phyloP scores from a whole-genome alignment of 2,888 invertebrate species.

The Leptodirus hochenwartii region DNA sequence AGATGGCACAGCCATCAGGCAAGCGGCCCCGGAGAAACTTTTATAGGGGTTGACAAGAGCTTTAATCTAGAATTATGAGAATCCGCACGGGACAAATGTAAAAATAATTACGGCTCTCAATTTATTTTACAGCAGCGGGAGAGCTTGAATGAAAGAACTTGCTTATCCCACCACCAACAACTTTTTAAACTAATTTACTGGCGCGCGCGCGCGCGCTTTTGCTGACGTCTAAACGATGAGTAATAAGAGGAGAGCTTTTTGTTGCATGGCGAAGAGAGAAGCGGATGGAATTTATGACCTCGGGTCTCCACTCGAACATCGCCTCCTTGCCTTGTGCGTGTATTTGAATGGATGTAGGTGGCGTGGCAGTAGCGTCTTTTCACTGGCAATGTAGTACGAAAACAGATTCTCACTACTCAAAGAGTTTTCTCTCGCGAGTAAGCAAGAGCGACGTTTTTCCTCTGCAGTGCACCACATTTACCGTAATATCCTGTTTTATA shows the following conservation, averaged over 20 bases:
- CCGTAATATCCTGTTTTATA: slow-evolving; percentile 17
- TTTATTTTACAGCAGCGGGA: slow-evolving; percentile 18
- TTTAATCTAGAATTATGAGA: slow-evolving; percentile 15
- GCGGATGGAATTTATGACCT: slow-evolving; percentile 15
- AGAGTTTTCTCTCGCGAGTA: no score
- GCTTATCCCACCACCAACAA: no score
- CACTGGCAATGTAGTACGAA: no score
- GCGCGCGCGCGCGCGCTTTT: no score
- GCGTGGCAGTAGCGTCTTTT: no score
- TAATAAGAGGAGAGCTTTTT: slow-evolving; percentile 19
- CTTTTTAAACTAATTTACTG: slow-evolving; percentile 20
- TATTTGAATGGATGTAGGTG: no score
- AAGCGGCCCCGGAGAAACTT: no score
- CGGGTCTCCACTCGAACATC: slow-evolving; percentile 9
- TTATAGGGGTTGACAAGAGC: slow-evolving; percentile 13
- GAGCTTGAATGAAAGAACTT: no score
- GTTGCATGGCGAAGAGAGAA: slow-evolving; percentile 18
- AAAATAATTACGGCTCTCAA: slow-evolving; percentile 20
- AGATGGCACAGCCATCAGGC: no score
- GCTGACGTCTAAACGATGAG: slow-evolving; percentile 17
- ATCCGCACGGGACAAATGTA: slow-evolving; percentile 17
- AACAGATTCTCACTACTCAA: no score
- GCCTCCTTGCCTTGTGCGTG: no score
- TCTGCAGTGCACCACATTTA: slow-evolving; percentile 11
- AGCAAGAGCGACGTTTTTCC: slow-evolving; percentile 2